A percentile compares a stretch with the other conserved stretches of the same genome.
These are phyloP conservation scores for Hyperoplus immaculatus DNA, from an alignment of 2,797 vertebrate genomes.

Conservation along the genomic window DNA sequence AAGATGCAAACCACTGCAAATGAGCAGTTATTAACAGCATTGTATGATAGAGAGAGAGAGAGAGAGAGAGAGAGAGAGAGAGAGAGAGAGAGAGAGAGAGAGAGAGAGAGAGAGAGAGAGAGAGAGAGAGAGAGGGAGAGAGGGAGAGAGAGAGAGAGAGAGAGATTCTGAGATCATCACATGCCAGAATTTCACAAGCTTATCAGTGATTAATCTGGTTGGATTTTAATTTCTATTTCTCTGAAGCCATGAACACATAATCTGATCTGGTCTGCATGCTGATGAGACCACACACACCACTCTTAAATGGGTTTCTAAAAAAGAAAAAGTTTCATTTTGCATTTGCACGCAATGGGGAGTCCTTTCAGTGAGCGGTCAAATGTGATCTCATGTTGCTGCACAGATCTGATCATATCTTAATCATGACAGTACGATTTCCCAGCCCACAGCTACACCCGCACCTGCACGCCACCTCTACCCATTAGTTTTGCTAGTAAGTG, in stretches of 20 bases:
- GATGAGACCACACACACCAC: slow-evolving; percentile 5
- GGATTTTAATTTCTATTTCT: background rate
- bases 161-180: background rate
- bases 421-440: background rate
- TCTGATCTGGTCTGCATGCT: background rate
- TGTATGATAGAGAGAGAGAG: slow-evolving; percentile 28
- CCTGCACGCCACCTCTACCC: slow-evolving; percentile 32
- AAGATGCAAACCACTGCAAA: background rate
- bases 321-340: background rate
- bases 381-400: slow-evolving; percentile 11
- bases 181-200: background rate
- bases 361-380: background rate
- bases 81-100: slow-evolving; percentile 29
- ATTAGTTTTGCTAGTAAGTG: slow-evolving; percentile 28
- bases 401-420: background rate
- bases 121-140: slow-evolving; percentile 31
- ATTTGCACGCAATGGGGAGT: background rate
- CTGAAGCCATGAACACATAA: slow-evolving; percentile 9
- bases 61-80: slow-evolving; percentile 16
- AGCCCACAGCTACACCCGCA: slow-evolving; percentile 43
- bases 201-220: background rate
- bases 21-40: slow-evolving; percentile 10
- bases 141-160: slow-evolving; percentile 24
- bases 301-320: background rate
- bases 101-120: slow-evolving; percentile 46